phyloP scores from a whole-genome alignment of 2,797 vertebrate genomes.

The Tarsius wallacei region DNA sequence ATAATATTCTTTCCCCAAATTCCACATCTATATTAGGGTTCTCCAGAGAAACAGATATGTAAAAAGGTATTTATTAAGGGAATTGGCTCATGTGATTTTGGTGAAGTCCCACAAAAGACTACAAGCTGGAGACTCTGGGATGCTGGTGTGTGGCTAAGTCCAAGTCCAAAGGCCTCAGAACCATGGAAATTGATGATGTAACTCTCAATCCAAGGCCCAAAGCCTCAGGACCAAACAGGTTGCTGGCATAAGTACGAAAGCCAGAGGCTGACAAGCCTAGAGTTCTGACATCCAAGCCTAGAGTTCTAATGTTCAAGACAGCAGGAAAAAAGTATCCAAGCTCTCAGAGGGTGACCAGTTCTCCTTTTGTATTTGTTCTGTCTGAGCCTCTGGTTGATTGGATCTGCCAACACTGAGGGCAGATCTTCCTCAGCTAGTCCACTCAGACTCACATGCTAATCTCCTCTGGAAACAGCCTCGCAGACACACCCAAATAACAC shows the following conservation, averaged over 20 bases:
- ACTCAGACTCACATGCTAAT: not conserved
- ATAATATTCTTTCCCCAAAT: not conserved
- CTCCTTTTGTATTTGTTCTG: not conserved
- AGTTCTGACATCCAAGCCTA: not conserved
- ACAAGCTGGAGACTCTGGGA: not conserved
- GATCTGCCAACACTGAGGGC: not conserved
- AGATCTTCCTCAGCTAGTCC: not conserved
- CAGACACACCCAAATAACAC: not conserved
- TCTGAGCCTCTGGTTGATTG: not conserved
- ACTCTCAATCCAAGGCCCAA: not conserved
- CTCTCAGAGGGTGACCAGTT: not conserved
- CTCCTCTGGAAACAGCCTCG: not conserved
- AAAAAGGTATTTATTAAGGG: not conserved
- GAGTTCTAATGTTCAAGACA: not conserved
- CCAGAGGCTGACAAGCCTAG: not conserved
- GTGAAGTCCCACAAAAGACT: not conserved
- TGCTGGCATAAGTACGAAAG: not conserved
- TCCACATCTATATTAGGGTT: not conserved
- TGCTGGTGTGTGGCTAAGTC: not conserved
- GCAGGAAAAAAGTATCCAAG: not conserved
- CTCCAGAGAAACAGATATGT: not conserved
- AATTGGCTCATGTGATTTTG: not conserved
- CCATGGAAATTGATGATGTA: not conserved
- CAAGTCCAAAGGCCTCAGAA: not conserved
- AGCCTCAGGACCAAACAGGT: not conserved